Conservation (phyloP, 2,113 vertebrate species). For the Chamaetylas fuelleborni region DNA sequence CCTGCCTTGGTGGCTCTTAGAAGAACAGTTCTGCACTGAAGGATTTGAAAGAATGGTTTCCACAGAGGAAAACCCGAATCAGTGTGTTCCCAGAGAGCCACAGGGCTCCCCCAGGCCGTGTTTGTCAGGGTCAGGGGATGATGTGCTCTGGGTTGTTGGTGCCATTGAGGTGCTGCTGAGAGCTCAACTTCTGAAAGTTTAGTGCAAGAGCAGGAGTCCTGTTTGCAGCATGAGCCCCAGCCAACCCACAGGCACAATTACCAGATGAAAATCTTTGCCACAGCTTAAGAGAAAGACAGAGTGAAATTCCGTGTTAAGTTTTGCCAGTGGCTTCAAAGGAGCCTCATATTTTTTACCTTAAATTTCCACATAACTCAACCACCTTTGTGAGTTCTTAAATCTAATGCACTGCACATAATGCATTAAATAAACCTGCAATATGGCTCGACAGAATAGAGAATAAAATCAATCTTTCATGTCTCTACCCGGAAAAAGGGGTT, state of each 20-base stretch:
- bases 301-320: not conserved
- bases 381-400: not conserved
- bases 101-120: rapidly evolving
- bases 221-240: not conserved
- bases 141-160: not conserved
- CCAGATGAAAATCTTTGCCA: not conserved
- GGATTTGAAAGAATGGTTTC: not conserved
- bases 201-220: not conserved
- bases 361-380: not conserved
- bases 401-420: not conserved
- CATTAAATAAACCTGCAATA: constrained; percentile 9
- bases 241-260: constrained; percentile 13
- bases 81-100: not conserved
- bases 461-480: not conserved
- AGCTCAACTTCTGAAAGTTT: not conserved
- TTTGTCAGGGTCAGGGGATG: not conserved
- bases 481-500: not conserved
- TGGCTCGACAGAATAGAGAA: not conserved
- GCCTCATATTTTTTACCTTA: not conserved
- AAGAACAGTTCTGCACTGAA: not conserved
- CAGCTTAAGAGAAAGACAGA: not conserved
- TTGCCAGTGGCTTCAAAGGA: constrained; percentile 7
- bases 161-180: not conserved
- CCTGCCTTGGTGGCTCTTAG: not conserved
- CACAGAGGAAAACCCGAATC: not conserved